phyloP scores from a whole-genome alignment of 2,797 vertebrate species.

The Champsocephalus gunnari region DNA sequence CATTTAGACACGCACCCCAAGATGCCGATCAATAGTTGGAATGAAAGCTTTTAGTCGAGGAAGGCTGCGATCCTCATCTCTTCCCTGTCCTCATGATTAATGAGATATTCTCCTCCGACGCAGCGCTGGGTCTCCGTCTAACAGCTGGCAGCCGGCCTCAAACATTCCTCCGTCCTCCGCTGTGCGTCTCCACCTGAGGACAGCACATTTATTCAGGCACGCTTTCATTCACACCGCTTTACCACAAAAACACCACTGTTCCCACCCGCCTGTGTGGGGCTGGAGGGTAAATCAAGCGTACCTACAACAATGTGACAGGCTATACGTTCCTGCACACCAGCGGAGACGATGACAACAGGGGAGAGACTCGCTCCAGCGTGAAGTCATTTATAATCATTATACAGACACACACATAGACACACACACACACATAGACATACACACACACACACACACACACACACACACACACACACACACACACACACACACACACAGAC shows the following conservation, averaged over 20 bases:
- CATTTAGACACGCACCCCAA: no score
- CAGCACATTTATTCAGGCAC: background rate
- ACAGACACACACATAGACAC: constrained; percentile 18
- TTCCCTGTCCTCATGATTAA: background rate
- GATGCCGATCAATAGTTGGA: background rate
- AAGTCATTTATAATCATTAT: constrained; percentile 41
- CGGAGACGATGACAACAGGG: background rate
- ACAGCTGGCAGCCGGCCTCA: background rate
- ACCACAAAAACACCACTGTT: no score
- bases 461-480: no score
- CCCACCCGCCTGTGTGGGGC: no score
- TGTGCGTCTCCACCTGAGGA: background rate
- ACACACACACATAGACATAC: background rate
- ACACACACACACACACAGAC: background rate
- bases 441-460: no score
- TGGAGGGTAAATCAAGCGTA: background rate
- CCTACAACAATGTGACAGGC: background rate
- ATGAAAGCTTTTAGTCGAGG: background rate
- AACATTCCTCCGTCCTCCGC: background rate
- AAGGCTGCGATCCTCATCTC: background rate
- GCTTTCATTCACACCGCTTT: no score
- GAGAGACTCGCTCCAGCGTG: constrained; percentile 16
- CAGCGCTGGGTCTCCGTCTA: background rate
- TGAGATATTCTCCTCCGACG: constrained; percentile 2
- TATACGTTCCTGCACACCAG: background rate